Conservation (phyloP, 2,888 invertebrate species). For the Carabus problematicus region DNA sequence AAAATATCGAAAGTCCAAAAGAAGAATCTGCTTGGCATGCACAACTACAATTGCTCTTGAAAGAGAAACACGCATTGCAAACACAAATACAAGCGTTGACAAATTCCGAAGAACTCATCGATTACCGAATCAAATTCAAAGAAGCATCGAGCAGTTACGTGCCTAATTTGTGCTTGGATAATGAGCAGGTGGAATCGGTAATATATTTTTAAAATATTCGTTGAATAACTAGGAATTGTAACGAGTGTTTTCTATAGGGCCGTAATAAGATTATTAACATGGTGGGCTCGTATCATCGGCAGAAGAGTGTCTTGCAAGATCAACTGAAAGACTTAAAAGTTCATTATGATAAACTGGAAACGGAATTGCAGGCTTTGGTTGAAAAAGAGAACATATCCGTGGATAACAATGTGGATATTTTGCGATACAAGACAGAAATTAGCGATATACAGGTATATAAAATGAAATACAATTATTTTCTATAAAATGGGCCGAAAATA, state of each 20-base stretch:
- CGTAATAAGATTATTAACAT: slow-evolving; percentile 22
- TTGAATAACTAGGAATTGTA: neutral
- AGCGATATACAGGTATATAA: slow-evolving; percentile 3
- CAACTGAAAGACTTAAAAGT: slow-evolving; percentile 23
- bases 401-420: slow-evolving; percentile 12
- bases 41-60: slow-evolving; percentile 11
- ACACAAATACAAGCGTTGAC: slow-evolving; percentile 26
- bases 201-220: neutral
- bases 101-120: slow-evolving; percentile 21
- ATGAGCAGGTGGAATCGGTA: slow-evolving; percentile 28
- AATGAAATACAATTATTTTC: slow-evolving; percentile 27
- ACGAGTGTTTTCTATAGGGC: slow-evolving; percentile 16
- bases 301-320: neutral
- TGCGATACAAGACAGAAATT: slow-evolving; percentile 17
- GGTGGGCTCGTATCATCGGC: slow-evolving; percentile 11
- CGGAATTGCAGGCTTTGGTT: slow-evolving; percentile 21
- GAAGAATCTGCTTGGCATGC: slow-evolving; percentile 23
- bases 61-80: slow-evolving; percentile 16
- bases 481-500: neutral
- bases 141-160: slow-evolving; percentile 16
- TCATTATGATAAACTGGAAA: slow-evolving; percentile 12
- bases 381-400: slow-evolving; percentile 9
- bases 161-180: neutral
- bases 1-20: neutral
- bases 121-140: slow-evolving; percentile 25